Evolutionary conservation across 2,797 vertebrate genomes (phyloP).

Genomic region (Ataeniobius toweri): DNA sequence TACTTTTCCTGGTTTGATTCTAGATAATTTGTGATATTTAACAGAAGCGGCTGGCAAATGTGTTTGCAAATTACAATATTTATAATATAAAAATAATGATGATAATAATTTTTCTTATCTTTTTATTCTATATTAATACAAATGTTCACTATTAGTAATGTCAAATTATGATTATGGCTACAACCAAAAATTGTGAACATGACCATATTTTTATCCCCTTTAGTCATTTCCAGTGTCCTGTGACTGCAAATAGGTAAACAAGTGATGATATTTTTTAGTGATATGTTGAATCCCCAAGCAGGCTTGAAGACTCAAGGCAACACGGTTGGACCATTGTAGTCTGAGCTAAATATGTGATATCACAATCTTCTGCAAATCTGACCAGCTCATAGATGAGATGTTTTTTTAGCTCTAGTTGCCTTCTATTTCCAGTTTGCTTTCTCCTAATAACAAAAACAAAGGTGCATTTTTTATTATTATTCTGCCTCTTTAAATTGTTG

Average conservation of each 20-base stretch:
- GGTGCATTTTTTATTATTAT: not conserved
- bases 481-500: conserved; percentile 9
- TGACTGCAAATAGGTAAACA: not conserved
- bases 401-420: not conserved
- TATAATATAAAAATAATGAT: not conserved
- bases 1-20: not conserved
- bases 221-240: not conserved
- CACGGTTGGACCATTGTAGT: not conserved
- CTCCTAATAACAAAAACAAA: not conserved
- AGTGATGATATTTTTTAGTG: not conserved
- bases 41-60: not conserved
- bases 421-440: not conserved
- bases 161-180: not conserved
- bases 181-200: not conserved
- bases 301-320: not conserved
- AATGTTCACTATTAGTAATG: not conserved
- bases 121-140: not conserved
- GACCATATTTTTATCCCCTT: not conserved
- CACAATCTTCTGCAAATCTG: not conserved
- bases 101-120: not conserved
- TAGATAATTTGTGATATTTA: not conserved
- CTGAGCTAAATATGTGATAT: not conserved
- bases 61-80: not conserved
- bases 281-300: not conserved
- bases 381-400: not conserved